These are phyloP conservation scores for Aphodius sticticus DNA, from an alignment of 2,888 invertebrate genomes.

Conservation along the genomic window DNA sequence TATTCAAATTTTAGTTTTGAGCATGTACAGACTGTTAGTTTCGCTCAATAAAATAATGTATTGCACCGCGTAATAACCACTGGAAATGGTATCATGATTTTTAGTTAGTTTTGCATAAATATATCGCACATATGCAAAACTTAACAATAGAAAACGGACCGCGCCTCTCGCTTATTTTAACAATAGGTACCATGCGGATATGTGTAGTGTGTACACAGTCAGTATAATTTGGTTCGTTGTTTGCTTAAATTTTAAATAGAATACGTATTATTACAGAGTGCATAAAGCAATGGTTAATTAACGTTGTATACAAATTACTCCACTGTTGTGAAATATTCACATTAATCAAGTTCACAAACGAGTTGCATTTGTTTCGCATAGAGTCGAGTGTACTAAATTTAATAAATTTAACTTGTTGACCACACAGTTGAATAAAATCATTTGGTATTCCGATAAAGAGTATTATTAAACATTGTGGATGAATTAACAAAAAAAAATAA, in stretches of 20 bases:
- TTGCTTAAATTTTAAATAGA: neutral
- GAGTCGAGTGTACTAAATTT: neutral
- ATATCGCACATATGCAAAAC: neutral
- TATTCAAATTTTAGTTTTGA: too few relatives aligned
- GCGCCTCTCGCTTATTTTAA: neutral
- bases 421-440: too few relatives aligned
- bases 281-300: neutral
- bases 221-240: neutral
- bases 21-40: too few relatives aligned
- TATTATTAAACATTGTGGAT: too few relatives aligned
- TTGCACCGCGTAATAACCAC: neutral
- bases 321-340: neutral
- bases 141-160: neutral
- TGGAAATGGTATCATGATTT: neutral
- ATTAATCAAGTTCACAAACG: neutral
- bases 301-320: neutral
- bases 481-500: too few relatives aligned
- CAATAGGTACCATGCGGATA: neutral
- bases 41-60: too few relatives aligned
- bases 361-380: neutral
- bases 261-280: neutral
- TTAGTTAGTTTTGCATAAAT: neutral
- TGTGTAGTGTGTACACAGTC: neutral
- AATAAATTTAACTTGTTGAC: neutral
- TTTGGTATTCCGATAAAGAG: too few relatives aligned